A percentile compares a stretch with the other conserved stretches of the same genome.
These are phyloP conservation scores for Lacerta viridis DNA, from an alignment of 2,797 vertebrate genomes.

Conservation along the genomic window DNA sequence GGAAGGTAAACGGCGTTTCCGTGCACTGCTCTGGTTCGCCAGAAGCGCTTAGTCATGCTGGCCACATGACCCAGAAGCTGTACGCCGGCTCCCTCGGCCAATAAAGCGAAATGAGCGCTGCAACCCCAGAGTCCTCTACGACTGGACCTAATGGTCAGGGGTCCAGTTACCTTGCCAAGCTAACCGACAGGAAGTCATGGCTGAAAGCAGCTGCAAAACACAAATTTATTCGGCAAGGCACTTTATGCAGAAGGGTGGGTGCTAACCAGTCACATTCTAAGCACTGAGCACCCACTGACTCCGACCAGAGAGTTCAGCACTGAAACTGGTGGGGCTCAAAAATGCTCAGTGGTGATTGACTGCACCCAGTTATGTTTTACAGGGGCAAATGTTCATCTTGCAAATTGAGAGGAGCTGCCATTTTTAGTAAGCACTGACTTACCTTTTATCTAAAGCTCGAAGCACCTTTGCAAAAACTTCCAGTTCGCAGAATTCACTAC, in stretches of 20 bases:
- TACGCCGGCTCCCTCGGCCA: no score
- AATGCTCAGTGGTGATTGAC: background rate
- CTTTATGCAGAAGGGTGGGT: background rate
- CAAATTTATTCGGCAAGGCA: background rate
- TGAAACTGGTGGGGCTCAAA: background rate
- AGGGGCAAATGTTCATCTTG: background rate
- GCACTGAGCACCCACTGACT: background rate
- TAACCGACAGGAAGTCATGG: background rate
- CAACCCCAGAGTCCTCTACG: no score
- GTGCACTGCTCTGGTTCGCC: no score
- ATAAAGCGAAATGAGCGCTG: no score
- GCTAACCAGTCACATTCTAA: background rate
- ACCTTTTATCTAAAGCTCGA: slow-evolving; percentile 98
- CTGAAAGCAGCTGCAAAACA: background rate
- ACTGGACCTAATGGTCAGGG: no score
- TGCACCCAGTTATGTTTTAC: background rate
- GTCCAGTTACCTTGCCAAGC: background rate
- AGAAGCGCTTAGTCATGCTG: no score
- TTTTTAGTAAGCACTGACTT: background rate
- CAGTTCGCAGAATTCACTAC: slow-evolving; percentile 99
- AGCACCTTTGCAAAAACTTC: slow-evolving; percentile 99
- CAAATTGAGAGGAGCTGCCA: accelerated
- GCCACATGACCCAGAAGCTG: no score
- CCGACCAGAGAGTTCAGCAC: background rate
- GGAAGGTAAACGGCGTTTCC: no score